These are phyloP conservation scores for Pelodytes ibericus DNA, from an alignment of 2,797 vertebrate genomes.

Conservation along the genomic window DNA sequence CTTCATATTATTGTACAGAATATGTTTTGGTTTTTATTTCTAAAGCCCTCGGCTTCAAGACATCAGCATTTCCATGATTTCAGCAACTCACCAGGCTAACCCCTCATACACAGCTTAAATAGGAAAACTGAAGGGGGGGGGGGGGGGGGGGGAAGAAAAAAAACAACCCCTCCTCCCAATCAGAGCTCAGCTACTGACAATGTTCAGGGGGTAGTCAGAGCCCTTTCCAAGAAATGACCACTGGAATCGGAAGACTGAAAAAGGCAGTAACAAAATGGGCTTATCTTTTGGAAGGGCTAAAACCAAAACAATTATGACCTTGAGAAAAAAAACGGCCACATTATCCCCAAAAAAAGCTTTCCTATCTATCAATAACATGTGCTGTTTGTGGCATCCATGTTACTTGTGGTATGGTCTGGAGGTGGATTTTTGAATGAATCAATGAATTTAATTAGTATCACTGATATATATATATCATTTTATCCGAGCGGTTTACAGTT, in stretches of 20 bases:
- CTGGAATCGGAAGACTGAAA: constrained; percentile 7
- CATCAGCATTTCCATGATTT: constrained; percentile 49
- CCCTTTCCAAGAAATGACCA: constrained; percentile 50
- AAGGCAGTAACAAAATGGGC: constrained; percentile 11
- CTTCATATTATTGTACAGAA: constrained; percentile 47
- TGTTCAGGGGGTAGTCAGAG: constrained; percentile 38
- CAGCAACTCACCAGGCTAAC: constrained; percentile 44
- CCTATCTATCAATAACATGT: neutral
- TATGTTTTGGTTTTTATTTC: constrained; percentile 45
- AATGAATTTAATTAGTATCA: constrained; percentile 16
- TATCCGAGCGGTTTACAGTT: neutral
- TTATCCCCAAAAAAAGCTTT: neutral
- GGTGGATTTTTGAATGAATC: constrained; percentile 25
- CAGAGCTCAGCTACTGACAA: constrained; percentile 46
- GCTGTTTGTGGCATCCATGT: constrained; percentile 17
- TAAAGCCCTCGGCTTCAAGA: constrained; percentile 45
- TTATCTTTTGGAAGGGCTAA: constrained; percentile 15
- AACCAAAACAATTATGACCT: constrained; percentile 1
- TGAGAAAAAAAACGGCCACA: constrained; percentile 1
- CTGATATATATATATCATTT: constrained; percentile 6
- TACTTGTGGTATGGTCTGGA: neutral
- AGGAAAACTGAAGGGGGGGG: constrained; percentile 36
- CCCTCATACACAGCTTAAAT: constrained; percentile 45
- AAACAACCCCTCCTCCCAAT: constrained; percentile 48
- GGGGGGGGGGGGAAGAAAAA: too few species aligned